These are phyloP conservation scores for Pongo abelii DNA, from an alignment of 2,113 vertebrate genomes.

Conservation along the genomic window DNA sequence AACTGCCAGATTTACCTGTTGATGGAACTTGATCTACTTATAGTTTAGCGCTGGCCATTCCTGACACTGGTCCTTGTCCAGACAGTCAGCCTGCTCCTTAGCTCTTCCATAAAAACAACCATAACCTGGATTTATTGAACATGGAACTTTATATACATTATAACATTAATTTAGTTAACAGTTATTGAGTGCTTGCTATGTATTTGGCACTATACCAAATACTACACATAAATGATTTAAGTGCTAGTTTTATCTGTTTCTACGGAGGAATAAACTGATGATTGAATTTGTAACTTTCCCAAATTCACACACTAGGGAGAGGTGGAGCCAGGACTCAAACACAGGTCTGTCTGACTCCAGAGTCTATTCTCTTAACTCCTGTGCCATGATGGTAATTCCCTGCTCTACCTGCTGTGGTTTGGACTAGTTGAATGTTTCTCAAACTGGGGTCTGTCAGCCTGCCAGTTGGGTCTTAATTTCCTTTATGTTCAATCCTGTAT, in stretches of 20 bases:
- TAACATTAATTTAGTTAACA: neutral
- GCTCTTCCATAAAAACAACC: neutral
- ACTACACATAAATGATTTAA: neutral
- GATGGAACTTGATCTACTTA: neutral
- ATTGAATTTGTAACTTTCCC: neutral
- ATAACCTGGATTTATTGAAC: neutral
- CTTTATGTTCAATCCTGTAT: neutral
- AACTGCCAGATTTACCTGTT: neutral
- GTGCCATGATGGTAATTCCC: neutral
- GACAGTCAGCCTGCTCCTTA: neutral
- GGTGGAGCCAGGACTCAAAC: neutral
- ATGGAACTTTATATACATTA: neutral
- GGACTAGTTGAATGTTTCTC: neutral
- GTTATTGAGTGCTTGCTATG: neutral
- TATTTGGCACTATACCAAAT: neutral
- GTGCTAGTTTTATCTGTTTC: neutral
- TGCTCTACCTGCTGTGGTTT: neutral
- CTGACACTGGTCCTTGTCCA: neutral
- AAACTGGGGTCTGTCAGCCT: neutral
- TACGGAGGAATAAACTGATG: neutral
- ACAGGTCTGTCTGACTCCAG: no score
- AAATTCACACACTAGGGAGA: neutral
- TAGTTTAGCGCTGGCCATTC: neutral
- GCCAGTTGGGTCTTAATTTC: neutral
- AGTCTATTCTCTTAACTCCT: no score